Evolutionary conservation across 2,888 invertebrate species (phyloP).

Genomic region (Pseudanteris insignis): DNA sequence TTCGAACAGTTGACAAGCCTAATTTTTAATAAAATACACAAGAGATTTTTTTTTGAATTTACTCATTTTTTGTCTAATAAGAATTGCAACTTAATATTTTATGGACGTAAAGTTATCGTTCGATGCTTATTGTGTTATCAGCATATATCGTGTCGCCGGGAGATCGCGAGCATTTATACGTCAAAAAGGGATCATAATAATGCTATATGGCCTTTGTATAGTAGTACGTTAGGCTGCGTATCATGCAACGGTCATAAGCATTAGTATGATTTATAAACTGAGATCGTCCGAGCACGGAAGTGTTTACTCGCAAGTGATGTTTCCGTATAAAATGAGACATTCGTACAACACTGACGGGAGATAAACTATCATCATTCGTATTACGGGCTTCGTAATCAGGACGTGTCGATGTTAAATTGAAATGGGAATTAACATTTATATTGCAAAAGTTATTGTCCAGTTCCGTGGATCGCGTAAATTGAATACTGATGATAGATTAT

Average conservation of each 20-base stretch:
- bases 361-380: conserved; percentile 18
- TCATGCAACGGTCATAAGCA: conserved; percentile 22
- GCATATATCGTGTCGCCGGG: not conserved
- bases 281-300: conserved; percentile 23
- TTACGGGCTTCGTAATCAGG: not conserved
- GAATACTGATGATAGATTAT: too few species aligned
- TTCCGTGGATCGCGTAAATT: too few species aligned
- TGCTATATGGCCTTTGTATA: not conserved
- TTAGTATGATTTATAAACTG: conserved; percentile 31
- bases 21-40: too few species aligned
- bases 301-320: conserved; percentile 28
- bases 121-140: not conserved
- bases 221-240: conserved; percentile 1
- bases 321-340: conserved; percentile 27
- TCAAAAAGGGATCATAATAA: not conserved
- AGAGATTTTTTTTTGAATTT: too few species aligned
- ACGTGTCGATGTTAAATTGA: conserved; percentile 11
- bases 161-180: not conserved
- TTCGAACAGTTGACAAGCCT: too few species aligned
- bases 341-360: conserved; percentile 10
- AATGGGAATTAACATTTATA: conserved; percentile 12
- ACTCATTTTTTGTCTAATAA: too few species aligned
- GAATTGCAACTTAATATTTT: too few species aligned
- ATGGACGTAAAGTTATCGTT: too few species aligned
- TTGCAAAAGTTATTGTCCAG: conserved; percentile 2